Percentiles rank a stretch among this genome's conserved stretches.
phyloP scores from a whole-genome alignment of 2,113 vertebrate genomes.

The Ceuthmochares aereus region DNA sequence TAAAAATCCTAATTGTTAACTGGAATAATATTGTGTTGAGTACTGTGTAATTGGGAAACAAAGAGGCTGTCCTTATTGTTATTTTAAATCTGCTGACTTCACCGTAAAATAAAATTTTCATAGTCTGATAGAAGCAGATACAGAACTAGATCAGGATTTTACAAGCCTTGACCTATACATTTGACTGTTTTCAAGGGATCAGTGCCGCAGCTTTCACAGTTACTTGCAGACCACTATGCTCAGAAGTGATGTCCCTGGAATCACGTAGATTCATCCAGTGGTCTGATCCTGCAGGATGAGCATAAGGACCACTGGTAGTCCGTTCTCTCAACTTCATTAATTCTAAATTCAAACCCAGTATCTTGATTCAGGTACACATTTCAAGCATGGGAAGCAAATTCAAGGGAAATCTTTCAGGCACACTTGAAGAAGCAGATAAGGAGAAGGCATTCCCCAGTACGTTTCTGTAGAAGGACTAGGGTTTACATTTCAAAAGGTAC shows the following conservation, averaged over 20 bases:
- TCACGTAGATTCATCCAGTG: rapidly evolving
- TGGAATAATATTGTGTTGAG: not conserved
- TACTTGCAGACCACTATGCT: not conserved
- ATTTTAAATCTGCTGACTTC: not conserved
- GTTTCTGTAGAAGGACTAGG: not conserved
- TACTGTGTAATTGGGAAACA: not conserved
- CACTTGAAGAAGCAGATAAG: not conserved
- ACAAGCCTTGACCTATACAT: not conserved
- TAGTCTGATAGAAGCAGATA: not conserved
- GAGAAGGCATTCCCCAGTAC: not conserved
- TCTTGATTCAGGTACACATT: rapidly evolving
- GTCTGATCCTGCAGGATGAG: not conserved
- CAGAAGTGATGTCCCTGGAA: not conserved
- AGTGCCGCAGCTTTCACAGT: not conserved
- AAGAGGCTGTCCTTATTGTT: not conserved
- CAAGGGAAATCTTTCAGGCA: not conserved
- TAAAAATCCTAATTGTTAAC: not conserved
- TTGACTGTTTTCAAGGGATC: not conserved
- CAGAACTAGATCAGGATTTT: not conserved
- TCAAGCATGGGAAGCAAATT: not conserved
- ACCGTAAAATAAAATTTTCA: not conserved
- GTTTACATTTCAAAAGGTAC: not conserved
- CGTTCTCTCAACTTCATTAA: not conserved
- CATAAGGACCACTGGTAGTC: rapidly evolving
- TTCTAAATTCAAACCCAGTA: not conserved